A percentile compares a stretch with the other conserved stretches of the same genome.
Evolutionary conservation across 2,113 vertebrate species (phyloP).

Genomic region (Saguinus midas): DNA sequence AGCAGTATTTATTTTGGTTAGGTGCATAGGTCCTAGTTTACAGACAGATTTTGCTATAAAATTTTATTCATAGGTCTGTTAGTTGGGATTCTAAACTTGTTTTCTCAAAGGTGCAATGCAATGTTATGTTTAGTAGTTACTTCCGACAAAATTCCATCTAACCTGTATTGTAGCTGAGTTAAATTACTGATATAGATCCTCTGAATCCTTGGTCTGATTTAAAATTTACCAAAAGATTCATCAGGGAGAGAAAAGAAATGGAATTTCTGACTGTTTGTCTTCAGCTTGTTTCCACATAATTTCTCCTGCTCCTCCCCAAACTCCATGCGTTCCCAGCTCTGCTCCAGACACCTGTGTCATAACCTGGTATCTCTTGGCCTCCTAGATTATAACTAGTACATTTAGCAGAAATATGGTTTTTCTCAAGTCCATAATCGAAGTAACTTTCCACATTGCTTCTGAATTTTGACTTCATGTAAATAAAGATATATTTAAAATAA

Average conservation of each 20-base stretch:
- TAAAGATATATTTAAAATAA: background rate
- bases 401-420: background rate
- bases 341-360: accelerated
- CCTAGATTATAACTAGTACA: background rate
- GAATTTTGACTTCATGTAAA: background rate
- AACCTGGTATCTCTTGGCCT: accelerated
- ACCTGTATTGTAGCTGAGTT: background rate
- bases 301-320: background rate
- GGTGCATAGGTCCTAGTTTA: background rate
- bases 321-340: background rate
- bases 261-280: background rate
- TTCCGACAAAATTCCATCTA: slow-evolving; percentile 41
- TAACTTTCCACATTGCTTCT: background rate
- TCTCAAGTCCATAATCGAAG: background rate
- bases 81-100: background rate
- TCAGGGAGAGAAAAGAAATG: background rate
- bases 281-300: background rate
- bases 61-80: slow-evolving; percentile 28
- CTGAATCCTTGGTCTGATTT: background rate
- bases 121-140: background rate
- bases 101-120: slow-evolving; percentile 4
- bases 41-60: slow-evolving; percentile 34
- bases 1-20: slow-evolving; percentile 30
- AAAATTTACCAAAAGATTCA: background rate
- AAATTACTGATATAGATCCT: background rate